Conservation (phyloP, 2,113 vertebrate genomes). For the Rynchops niger region DNA sequence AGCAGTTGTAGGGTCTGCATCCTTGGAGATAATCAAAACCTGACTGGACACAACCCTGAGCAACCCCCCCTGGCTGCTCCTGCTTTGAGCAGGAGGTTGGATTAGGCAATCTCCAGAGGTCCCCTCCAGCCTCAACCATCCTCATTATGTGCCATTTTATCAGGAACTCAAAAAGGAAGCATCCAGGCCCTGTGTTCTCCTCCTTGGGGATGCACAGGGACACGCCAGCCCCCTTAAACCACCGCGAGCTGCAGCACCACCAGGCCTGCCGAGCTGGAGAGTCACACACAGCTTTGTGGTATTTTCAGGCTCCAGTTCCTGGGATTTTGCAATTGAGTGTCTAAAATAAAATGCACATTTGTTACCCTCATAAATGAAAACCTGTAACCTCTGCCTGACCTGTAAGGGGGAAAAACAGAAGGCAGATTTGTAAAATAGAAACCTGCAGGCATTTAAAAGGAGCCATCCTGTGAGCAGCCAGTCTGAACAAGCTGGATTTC, state of each 20-base stretch:
- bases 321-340: not conserved
- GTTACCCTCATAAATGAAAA: not conserved
- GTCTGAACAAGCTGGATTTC: not conserved
- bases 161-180: not conserved
- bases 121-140: not conserved
- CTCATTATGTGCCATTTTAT: not conserved
- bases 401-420: not conserved
- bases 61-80: not conserved
- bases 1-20: not conserved
- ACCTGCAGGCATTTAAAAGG: not conserved
- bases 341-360: not conserved
- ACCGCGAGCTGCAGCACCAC: not conserved
- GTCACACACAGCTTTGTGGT: accelerated
- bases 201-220: not conserved
- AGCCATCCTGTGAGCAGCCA: not conserved
- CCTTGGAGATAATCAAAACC: not conserved
- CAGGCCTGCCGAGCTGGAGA: not conserved
- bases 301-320: not conserved
- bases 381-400: not conserved
- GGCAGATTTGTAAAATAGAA: not conserved
- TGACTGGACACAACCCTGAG: not conserved
- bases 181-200: not conserved
- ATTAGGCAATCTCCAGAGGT: not conserved
- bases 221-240: not conserved
- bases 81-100: not conserved